Evolutionary conservation across 2,888 invertebrate species (phyloP).

Genomic region (Acronicta leporina): DNA sequence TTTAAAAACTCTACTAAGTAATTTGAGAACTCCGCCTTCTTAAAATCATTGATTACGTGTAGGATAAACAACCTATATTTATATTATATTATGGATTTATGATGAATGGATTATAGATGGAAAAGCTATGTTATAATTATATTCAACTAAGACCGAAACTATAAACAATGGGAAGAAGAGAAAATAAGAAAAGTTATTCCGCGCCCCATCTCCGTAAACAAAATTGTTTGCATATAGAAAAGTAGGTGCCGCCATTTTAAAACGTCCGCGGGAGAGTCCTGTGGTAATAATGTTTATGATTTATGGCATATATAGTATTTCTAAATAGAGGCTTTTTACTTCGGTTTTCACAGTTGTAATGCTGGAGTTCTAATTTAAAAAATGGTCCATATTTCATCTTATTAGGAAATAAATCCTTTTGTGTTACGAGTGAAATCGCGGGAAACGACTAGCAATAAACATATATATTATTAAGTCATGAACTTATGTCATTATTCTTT

Average conservation of each 20-base stretch:
- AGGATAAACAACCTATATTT: too few species aligned
- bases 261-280: slow-evolving; percentile 22
- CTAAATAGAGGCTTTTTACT: slow-evolving; percentile 26
- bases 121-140: slow-evolving; percentile 1
- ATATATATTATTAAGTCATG: too few species aligned
- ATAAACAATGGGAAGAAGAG: slow-evolving; percentile 45
- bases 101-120: too few species aligned
- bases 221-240: slow-evolving; percentile 62
- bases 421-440: too few species aligned
- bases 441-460: too few species aligned
- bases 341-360: slow-evolving; percentile 16
- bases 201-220: slow-evolving; percentile 55
- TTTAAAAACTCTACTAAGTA: too few species aligned
- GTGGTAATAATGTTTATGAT: slow-evolving; percentile 38
- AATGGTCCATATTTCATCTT: too few species aligned
- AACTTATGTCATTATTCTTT: too few species aligned
- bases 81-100: too few species aligned
- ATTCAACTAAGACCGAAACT: slow-evolving; percentile 35
- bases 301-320: slow-evolving; percentile 22
- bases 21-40: too few species aligned
- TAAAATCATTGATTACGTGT: too few species aligned
- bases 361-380: not conserved
- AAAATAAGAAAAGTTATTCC: slow-evolving; percentile 68
- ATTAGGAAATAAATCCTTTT: too few species aligned
- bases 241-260: slow-evolving; percentile 37